A percentile compares a stretch with the other conserved stretches of the same genome.
Evolutionary conservation across 2,888 invertebrate species (phyloP).

Genomic region (Serrognathus titanus): DNA sequence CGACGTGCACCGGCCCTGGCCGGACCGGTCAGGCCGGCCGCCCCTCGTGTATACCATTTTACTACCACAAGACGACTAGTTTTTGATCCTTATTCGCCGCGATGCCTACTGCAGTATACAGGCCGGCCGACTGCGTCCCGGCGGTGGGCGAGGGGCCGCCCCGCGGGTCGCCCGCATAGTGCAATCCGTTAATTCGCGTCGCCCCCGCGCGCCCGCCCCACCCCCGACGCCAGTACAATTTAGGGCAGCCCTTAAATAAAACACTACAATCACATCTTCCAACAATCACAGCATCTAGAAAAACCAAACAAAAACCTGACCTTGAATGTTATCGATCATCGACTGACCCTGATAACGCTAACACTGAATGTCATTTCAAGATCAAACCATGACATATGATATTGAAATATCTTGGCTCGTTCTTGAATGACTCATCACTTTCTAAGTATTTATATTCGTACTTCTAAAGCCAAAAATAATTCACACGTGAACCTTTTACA

Average conservation of each 20-base stretch:
- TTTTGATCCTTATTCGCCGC: constrained; percentile 30
- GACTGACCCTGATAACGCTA: too few relatives aligned
- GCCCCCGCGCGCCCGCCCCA: constrained; percentile 10
- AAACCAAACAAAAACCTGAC: too few relatives aligned
- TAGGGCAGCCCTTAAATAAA: neutral
- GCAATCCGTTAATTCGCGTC: constrained; percentile 19
- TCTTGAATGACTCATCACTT: too few relatives aligned
- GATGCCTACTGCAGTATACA: constrained; percentile 27
- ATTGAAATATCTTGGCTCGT: too few relatives aligned
- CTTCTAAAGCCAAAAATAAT: too few relatives aligned
- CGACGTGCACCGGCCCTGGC: constrained; percentile 24
- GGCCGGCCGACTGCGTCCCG: constrained; percentile 24
- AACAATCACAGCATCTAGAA: too few relatives aligned
- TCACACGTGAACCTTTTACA: too few relatives aligned
- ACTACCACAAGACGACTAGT: constrained; percentile 26
- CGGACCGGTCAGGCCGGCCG: constrained; percentile 21
- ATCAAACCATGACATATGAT: too few relatives aligned
- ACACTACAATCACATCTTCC: neutral
- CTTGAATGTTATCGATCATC: too few relatives aligned
- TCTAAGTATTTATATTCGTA: too few relatives aligned
- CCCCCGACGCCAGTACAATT: constrained; percentile 10
- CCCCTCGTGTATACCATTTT: constrained; percentile 29
- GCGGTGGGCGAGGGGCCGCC: constrained; percentile 18
- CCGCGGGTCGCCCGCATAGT: constrained; percentile 22
- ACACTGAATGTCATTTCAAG: too few relatives aligned